Evolutionary conservation across 1,140 invertebrate genomes (phyloP), one percentile per base, ranked within the genome.

Genomic region (Centruroides sculpturatus): DNA sequence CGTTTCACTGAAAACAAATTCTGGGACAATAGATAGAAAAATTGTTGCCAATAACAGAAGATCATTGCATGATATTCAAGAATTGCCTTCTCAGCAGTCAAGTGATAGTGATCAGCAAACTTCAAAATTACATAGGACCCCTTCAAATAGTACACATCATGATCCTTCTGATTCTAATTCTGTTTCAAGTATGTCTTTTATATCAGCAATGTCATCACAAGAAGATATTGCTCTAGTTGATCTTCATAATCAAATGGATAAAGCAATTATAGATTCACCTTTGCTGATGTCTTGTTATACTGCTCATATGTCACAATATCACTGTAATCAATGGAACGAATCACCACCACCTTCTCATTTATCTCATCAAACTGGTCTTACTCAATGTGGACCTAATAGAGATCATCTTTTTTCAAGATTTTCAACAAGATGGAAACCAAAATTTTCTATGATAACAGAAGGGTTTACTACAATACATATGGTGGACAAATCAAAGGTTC

Each of bases 221-320:
- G 89, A 92, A 74, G 90, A 94, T 69, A 85, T 92, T 70, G 88
- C 89, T 3, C 74, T 95, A 57, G 88, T 97, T 0, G 93, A 97
- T 78, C 76, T 97, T 6, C 89, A 95, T 69, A 90, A 91, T 82
- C 93, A 98, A 76, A 83, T 94, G 8, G 93, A 95, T 71, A 89
- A 92, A 68, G 87, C 91, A 0, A 96, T 97, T 61, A 85, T 91
- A 34, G 73, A 79, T 58, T 96, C 92, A 3, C 92, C 92, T 0
- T 73, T 97, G 35, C 76, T 98, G 0, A 92, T 97, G 89, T 88
- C 89, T 0, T 92, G 90, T 69, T 98, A 98, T 71, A 83, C 91
- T 63, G 87, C 85, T 68, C 92, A 96, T 74, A 78, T 97, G 69
- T 91, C 89, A 8, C 91, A 95, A 64, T 57, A 69, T 23, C 70